phyloP scores from a whole-genome alignment of 2,797 vertebrate species.

The Coreius guichenoti region DNA sequence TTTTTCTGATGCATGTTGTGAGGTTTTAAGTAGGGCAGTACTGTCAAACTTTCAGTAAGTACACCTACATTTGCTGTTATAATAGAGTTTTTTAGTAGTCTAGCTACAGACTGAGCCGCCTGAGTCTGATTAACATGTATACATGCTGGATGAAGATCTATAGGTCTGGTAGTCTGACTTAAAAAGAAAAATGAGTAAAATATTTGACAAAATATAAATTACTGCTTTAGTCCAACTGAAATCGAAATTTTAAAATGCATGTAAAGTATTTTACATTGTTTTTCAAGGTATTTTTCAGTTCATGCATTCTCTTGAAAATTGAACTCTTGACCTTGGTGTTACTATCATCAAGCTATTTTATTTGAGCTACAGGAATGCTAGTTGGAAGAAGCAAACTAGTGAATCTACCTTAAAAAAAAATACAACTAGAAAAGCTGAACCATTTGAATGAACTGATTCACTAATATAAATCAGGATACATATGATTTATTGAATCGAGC shows the following conservation, averaged over 20 bases:
- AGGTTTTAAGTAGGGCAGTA: conserved; percentile 49
- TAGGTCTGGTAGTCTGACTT: not conserved
- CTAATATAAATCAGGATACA: not conserved
- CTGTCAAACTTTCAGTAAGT: conserved; percentile 25
- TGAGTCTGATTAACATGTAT: not conserved
- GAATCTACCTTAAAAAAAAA: not conserved
- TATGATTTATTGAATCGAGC: not conserved
- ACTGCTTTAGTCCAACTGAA: not conserved
- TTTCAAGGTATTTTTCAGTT: not conserved
- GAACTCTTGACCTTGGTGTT: not conserved
- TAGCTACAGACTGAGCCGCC: not conserved
- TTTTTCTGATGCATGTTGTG: conserved; percentile 33
- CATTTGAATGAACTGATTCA: not conserved
- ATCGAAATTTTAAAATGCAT: not conserved
- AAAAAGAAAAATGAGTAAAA: not conserved
- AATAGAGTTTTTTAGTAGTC: not conserved
- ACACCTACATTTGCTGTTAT: not conserved
- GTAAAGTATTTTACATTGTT: not conserved
- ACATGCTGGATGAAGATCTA: not conserved
- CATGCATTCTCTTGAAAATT: not conserved
- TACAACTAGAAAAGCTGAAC: not conserved
- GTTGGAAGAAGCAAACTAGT: not conserved
- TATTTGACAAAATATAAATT: not conserved
- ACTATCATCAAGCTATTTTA: not conserved
- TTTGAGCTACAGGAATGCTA: not conserved